Evolutionary conservation across 1,140 invertebrate genomes (phyloP), one percentile per base, ranked within the genome.

Genomic region (Nasonia giraulti): DNA sequence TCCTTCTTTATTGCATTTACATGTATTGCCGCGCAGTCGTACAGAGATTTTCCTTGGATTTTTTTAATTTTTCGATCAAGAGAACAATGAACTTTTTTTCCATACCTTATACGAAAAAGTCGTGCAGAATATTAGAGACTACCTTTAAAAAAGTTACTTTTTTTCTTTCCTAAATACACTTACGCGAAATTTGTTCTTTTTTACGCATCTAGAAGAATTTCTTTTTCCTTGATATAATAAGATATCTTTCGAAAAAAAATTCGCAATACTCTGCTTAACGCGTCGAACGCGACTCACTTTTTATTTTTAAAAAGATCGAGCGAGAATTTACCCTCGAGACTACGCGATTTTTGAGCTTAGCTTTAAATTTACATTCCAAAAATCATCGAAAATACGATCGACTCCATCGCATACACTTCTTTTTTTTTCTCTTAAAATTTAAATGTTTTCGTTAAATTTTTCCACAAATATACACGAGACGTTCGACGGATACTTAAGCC

Each of bases 71-170:
- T 50, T 14, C 47, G 37, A 80, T 55, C 74, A 79, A 80, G 68
- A 80, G 44, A 81, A 50, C 47, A 50, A 62, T 80, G 14, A 80
- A 66, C 73, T 14, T 76, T 62, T 47, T 62, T 62, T n/a, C 55
- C 14, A 62, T 47, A 55, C 50, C 7, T 33, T 69, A 47, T 33
- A 27, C 14, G 74, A 66, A 83, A 77, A 66, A 77, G 82, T 75
- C 50, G 69, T 83, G 73, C 37, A 76, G 82, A 83, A 40, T 77
- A 76, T 66, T 76, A 62, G 44, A 77, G 81, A 66, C 40, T 76
- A 40, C 50, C 50, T 73, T 73, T 83, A 68, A 83, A 76, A 77
- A 83, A 76, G 27, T 76, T 40, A 27, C 62, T 27, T 77, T 68
- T 68, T 27, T 76, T 55, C 11, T 14, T 27, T 55, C 33, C 37